Conservation (phyloP, 2,113 vertebrate genomes). For the Caranx melampygus region DNA sequence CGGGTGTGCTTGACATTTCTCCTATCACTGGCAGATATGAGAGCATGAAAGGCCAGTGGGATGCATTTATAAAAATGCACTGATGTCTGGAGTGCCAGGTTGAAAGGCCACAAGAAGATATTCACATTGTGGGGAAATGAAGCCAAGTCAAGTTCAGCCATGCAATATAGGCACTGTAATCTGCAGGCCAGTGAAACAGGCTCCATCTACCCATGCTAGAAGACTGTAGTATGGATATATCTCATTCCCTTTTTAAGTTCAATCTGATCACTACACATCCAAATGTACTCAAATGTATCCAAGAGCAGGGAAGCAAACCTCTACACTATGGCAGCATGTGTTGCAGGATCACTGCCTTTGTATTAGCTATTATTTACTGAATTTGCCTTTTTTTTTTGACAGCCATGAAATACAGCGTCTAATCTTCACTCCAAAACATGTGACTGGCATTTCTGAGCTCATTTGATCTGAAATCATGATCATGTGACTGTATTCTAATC, state of each 20-base stretch:
- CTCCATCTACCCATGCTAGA: constrained; percentile 3
- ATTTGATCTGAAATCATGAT: background rate
- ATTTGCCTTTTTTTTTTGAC: background rate
- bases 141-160: constrained; percentile 22
- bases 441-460: background rate
- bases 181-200: constrained; percentile 15
- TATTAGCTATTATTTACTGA: background rate
- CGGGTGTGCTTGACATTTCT: constrained; percentile 64
- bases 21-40: constrained; percentile 59
- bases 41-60: constrained; percentile 38
- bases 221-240: constrained; percentile 14
- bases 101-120: constrained; percentile 56
- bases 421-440: background rate
- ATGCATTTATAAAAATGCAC: constrained; percentile 55
- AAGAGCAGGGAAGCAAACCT: background rate
- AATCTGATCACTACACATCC: constrained; percentile 25
- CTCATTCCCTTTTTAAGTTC: background rate
- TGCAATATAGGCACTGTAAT: constrained; percentile 16
- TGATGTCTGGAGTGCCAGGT: constrained; percentile 50
- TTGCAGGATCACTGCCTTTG: background rate
- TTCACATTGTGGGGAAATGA: constrained; percentile 52
- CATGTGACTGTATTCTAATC: background rate
- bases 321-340: background rate
- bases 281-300: constrained; percentile 4
- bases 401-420: background rate